phyloP scores from a whole-genome alignment of 2,797 vertebrate species.

The Parambassis ranga region DNA sequence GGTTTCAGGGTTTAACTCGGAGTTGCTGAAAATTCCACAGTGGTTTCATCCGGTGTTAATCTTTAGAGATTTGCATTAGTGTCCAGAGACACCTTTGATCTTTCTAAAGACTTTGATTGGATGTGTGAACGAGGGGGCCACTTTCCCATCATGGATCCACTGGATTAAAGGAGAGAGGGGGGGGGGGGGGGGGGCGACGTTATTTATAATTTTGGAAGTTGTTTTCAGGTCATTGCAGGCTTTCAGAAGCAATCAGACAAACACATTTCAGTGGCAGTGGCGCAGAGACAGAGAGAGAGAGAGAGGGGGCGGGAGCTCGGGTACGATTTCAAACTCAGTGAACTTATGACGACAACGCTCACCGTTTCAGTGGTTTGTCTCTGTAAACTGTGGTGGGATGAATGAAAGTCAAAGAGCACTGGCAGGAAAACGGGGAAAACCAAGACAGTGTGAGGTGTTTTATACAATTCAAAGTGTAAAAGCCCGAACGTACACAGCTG shows the following conservation, averaged over 20 bases:
- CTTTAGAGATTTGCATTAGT: conserved; percentile 82
- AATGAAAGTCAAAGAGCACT: conserved; percentile 35
- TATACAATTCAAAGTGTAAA: not conserved
- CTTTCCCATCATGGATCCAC: conserved; percentile 75
- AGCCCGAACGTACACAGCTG: not conserved
- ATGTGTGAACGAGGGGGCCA: conserved; percentile 67
- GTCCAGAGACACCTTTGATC: conserved; percentile 83
- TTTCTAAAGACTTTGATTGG: conserved; percentile 78
- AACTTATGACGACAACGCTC: conserved; percentile 69
- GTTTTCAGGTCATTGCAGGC: conserved; percentile 75
- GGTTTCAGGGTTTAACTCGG: conserved; percentile 63
- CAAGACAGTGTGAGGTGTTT: not conserved
- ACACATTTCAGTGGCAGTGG: conserved; percentile 66
- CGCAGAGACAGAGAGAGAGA: conserved; percentile 46
- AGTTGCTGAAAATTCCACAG: conserved; percentile 74
- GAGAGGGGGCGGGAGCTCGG: conserved; percentile 40
- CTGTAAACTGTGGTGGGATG: conserved; percentile 46
- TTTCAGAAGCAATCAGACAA: conserved; percentile 77
- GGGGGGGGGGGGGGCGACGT: conserved; percentile 29
- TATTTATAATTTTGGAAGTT: conserved; percentile 77
- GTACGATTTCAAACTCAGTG: conserved; percentile 69
- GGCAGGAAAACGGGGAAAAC: conserved; percentile 21
- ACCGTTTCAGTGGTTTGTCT: conserved; percentile 45
- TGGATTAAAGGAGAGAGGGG: conserved; percentile 51
- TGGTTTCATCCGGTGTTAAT: conserved; percentile 80